Percentiles rank a stretch among this genome's conserved stretches.
phyloP scores from a whole-genome alignment of 2,797 vertebrate genomes.

The Odontamblyopus rebecca region DNA sequence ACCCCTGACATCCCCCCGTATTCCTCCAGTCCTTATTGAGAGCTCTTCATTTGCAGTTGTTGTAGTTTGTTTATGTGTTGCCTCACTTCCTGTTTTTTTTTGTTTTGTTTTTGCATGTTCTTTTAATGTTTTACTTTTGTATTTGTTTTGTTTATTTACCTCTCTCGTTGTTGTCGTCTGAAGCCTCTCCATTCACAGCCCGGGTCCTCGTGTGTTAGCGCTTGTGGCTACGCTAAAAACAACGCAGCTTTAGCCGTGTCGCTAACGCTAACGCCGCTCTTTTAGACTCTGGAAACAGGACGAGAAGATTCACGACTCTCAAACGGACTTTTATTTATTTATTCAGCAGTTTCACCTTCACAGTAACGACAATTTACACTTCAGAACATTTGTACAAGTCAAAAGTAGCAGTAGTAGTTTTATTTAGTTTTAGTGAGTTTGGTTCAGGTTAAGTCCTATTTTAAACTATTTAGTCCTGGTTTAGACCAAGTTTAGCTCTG shows the following conservation, averaged over 20 bases:
- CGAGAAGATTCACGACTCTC: not conserved
- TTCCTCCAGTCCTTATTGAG: slow-evolving; percentile 89
- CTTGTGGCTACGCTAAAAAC: slow-evolving; percentile 59
- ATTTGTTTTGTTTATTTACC: slow-evolving; percentile 25
- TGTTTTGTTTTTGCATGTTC: slow-evolving; percentile 78
- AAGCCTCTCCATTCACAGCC: slow-evolving; percentile 59
- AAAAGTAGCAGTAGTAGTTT: too few species aligned
- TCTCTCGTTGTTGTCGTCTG: slow-evolving; percentile 45
- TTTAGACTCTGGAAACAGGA: slow-evolving; percentile 9
- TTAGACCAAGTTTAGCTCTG: too few species aligned
- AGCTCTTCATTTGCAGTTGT: slow-evolving; percentile 96
- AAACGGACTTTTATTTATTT: not conserved
- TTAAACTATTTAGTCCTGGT: too few species aligned
- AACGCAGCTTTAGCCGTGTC: slow-evolving; percentile 8
- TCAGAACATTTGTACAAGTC: not conserved
- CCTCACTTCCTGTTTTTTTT: slow-evolving; percentile 85
- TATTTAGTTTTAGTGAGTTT: too few species aligned
- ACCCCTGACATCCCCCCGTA: not conserved
- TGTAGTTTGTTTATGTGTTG: slow-evolving; percentile 94
- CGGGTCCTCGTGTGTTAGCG: slow-evolving; percentile 49
- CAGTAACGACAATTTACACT: not conserved
- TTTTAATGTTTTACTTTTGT: slow-evolving; percentile 65
- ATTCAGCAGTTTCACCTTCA: not conserved
- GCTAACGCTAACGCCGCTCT: slow-evolving; percentile 27
- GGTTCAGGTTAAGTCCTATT: too few species aligned